These are phyloP conservation scores for Rachycentron canadum DNA, from an alignment of 2,797 vertebrate species.

Conservation along the genomic window DNA sequence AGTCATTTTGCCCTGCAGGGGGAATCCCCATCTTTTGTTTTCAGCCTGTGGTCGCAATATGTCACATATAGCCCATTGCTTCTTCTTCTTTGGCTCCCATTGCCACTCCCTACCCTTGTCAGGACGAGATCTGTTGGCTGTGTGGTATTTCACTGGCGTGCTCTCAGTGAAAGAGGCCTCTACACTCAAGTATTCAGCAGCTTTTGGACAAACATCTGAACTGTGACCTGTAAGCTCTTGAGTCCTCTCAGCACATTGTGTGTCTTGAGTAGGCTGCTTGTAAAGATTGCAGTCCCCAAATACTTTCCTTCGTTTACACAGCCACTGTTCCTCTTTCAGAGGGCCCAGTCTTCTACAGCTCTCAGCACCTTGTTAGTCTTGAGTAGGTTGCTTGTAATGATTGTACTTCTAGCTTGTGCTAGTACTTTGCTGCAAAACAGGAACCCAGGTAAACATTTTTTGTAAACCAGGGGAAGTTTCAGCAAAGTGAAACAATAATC, in stretches of 20 bases:
- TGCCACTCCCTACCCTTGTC: slow-evolving; percentile 49
- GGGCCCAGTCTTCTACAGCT: neutral
- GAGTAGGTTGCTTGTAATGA: slow-evolving; percentile 38
- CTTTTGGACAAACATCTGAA: slow-evolving; percentile 47
- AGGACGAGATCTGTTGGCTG: slow-evolving; percentile 44
- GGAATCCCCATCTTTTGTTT: slow-evolving; percentile 40
- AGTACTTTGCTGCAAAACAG: slow-evolving; percentile 1
- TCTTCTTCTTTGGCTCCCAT: slow-evolving; percentile 31
- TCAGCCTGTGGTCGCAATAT: slow-evolving; percentile 45
- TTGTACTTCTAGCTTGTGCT: neutral
- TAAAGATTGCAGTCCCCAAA: slow-evolving; percentile 27
- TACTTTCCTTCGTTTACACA: too few species aligned
- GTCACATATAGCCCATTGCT: slow-evolving; percentile 50
- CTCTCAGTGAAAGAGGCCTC: slow-evolving; percentile 34
- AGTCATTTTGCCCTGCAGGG: slow-evolving; percentile 19
- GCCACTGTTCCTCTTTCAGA: too few species aligned
- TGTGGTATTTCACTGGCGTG: slow-evolving; percentile 45
- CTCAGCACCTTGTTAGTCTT: slow-evolving; percentile 20
- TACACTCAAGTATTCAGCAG: slow-evolving; percentile 33
- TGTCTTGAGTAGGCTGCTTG: slow-evolving; percentile 26
- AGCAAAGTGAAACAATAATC: slow-evolving; percentile 3
- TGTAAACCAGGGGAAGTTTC: neutral
- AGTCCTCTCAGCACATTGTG: slow-evolving; percentile 19
- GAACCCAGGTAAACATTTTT: neutral
- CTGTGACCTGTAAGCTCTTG: slow-evolving; percentile 37